These are phyloP conservation scores for Narcine bancroftii DNA, from an alignment of 2,113 vertebrate species.

Conservation along the genomic window DNA sequence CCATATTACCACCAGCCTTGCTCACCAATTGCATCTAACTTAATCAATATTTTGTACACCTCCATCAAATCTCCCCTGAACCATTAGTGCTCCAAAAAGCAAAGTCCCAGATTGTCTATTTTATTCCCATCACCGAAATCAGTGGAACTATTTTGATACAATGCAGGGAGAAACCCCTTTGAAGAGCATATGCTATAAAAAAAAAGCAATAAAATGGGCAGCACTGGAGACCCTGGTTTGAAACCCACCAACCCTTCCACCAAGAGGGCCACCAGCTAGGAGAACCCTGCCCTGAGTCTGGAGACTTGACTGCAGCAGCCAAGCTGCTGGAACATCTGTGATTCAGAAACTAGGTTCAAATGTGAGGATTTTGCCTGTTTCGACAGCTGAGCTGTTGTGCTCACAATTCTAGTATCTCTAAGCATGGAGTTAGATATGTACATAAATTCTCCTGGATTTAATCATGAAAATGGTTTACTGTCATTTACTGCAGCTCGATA, in stretches of 20 bases:
- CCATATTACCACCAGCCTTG: too few relatives aligned
- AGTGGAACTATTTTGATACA: too few relatives aligned
- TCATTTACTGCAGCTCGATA: background rate
- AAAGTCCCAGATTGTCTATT: too few relatives aligned
- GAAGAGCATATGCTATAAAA: background rate
- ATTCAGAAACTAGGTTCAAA: background rate
- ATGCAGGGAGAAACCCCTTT: background rate
- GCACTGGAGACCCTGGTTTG: background rate
- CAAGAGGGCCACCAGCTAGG: background rate
- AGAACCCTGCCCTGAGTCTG: background rate
- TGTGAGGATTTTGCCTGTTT: background rate
- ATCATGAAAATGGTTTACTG: background rate
- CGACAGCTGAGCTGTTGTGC: background rate
- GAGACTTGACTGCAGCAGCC: background rate
- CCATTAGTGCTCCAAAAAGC: too few relatives aligned
- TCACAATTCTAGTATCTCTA: background rate
- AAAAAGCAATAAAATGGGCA: background rate
- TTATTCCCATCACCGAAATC: too few relatives aligned
- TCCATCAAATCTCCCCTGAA: too few relatives aligned
- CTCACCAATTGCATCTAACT: too few relatives aligned
- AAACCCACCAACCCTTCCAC: background rate
- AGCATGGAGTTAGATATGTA: background rate
- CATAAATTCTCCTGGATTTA: background rate
- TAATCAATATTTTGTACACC: too few relatives aligned
- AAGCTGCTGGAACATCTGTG: background rate